Evolutionary conservation across 2,113 vertebrate species (phyloP).

Genomic region (Chaenogobius annularis): DNA sequence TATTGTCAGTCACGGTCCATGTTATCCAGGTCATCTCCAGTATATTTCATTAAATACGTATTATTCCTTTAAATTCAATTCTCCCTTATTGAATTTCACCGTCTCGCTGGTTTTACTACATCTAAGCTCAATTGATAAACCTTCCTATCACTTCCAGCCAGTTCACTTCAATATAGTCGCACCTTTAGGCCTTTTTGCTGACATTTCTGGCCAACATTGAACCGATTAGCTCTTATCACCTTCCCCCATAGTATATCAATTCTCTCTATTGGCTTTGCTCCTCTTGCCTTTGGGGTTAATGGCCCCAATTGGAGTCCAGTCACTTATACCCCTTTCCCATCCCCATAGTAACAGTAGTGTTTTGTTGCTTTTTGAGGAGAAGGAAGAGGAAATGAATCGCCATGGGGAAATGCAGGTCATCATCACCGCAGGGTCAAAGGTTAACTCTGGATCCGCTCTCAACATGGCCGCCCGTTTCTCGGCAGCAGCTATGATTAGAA

Average conservation of each 20-base stretch:
- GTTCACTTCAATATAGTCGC: conserved; percentile 14
- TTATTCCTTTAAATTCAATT: background rate
- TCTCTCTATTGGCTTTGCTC: conserved; percentile 25
- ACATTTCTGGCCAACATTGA: conserved; percentile 14
- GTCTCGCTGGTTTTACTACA: background rate
- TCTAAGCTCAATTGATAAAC: conserved; percentile 9
- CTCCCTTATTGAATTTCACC: background rate
- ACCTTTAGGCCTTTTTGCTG: conserved; percentile 30
- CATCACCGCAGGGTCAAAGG: conserved; percentile 45
- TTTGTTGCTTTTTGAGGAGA: conserved; percentile 13
- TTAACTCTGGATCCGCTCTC: conserved; percentile 27
- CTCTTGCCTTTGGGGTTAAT: conserved; percentile 51
- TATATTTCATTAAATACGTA: background rate
- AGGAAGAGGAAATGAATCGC: conserved; percentile 59
- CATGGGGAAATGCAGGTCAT: conserved; percentile 50
- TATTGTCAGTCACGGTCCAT: background rate
- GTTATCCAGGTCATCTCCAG: background rate
- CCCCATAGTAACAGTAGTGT: conserved; percentile 51
- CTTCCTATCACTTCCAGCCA: conserved; percentile 14
- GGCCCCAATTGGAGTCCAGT: conserved; percentile 21
- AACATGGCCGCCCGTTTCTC: conserved; percentile 35
- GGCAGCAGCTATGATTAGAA: conserved; percentile 66
- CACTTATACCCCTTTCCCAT: conserved; percentile 7
- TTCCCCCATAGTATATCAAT: conserved; percentile 21
- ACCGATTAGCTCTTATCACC: conserved; percentile 37